Percentiles rank a stretch among this genome's conserved stretches.
These are phyloP conservation scores for Rhaphigaster nebulosa DNA, from an alignment of 2,888 invertebrate genomes.

Conservation along the genomic window DNA sequence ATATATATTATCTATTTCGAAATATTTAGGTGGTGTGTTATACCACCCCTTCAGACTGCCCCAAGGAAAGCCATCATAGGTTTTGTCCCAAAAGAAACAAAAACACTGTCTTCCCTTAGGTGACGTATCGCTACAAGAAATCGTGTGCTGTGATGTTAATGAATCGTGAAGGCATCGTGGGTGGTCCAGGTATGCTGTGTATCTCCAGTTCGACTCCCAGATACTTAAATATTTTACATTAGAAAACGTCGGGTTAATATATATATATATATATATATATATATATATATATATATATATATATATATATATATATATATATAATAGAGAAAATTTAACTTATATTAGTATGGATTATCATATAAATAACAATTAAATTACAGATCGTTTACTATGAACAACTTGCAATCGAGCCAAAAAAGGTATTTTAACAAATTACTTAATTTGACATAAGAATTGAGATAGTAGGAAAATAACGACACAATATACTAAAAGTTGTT, in stretches of 20 bases:
- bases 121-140: conserved; percentile 18
- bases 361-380: no score
- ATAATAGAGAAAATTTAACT: no score
- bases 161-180: conserved; percentile 28
- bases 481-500: not conserved
- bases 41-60: not conserved
- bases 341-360: no score
- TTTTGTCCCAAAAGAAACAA: not conserved
- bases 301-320: not conserved
- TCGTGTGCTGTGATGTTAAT: conserved; percentile 43
- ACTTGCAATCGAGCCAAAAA: no score
- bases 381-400: no score
- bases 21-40: not conserved
- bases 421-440: no score
- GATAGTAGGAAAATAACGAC: no score
- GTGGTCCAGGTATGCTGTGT: conserved; percentile 41
- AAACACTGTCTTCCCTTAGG: not conserved
- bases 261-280: not conserved
- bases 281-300: not conserved
- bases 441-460: no score
- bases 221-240: not conserved
- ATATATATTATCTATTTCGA: not conserved
- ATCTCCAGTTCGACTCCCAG: not conserved
- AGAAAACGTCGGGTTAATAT: not conserved
- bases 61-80: not conserved